Conservation (phyloP, 2,113 vertebrate genomes). For the Sphaerodactylus townsendi region DNA sequence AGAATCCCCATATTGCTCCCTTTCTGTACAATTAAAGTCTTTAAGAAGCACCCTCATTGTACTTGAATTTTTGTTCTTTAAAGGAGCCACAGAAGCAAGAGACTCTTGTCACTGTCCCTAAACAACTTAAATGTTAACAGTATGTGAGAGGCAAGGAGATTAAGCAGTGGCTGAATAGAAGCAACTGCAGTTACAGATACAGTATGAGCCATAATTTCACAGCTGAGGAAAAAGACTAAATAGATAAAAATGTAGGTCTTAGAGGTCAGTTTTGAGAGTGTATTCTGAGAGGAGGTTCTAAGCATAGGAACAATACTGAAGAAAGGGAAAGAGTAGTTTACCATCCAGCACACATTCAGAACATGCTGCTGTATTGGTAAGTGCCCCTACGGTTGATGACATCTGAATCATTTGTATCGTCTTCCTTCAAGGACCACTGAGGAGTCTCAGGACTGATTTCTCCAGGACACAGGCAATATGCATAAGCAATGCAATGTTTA, state of each 20-base stretch:
- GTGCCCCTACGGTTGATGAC: neutral
- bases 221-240: too few relatives aligned
- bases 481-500: too few relatives aligned
- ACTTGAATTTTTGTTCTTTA: neutral
- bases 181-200: too few relatives aligned
- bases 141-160: too few relatives aligned
- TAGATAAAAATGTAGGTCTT: too few relatives aligned
- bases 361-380: neutral
- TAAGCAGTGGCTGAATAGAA: too few relatives aligned
- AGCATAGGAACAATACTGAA: neutral
- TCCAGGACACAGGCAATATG: neutral
- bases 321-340: neutral
- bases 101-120: neutral
- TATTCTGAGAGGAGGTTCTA: neutral
- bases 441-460: neutral
- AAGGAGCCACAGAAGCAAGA: neutral
- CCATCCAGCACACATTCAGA: too few relatives aligned
- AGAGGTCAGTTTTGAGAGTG: neutral
- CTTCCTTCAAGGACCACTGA: neutral
- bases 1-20: neutral
- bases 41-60: neutral
- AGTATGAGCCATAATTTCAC: too few relatives aligned
- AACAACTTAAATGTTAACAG: neutral
- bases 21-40: neutral
- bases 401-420: neutral